Base-by-base conservation (phyloP, 2,113 vertebrate species). In the Carassius carassius region DNA sequence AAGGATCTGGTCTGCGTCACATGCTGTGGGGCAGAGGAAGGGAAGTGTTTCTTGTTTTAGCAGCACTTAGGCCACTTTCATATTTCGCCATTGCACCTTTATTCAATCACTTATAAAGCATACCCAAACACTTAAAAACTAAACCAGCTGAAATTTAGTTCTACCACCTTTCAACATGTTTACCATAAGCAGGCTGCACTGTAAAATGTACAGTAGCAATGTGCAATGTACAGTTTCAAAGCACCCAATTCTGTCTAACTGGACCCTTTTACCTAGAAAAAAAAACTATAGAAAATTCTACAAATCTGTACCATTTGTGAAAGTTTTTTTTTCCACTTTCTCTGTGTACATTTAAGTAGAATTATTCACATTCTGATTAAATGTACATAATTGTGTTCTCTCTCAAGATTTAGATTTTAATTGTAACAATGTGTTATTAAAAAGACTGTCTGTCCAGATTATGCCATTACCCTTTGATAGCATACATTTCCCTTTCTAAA, bases 1-100 rank as follows among this genome's bases (percentile, higher is more conserved):
- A 58, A 86, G 89, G 91, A 92, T 91, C 93, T 95, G 93, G 92
- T 92, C 91, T 94, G 89, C 92, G 91, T 94, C 92, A 94, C 91
- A 86, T 82, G 89, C 89, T 90, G 85, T 82, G 89, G 88, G 82
- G 88, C 58, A 67, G 83, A 82, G 54, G 74, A 83, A 78, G 74
- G 81, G 23, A 72, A 60, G 81, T 83, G 78, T 81, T 81, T 81
- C 78, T 81, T 81, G 78, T 81, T 81, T 81, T 81, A 81, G 60
- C 58, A 81, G 69, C 82, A 87, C 82, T 76, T 84, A 76, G 74
- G 82, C 41, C 85, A 81, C 74, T 60, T 74, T 85, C 77, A 76
- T 70, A 74, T 83, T 67, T 76, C 25, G 84, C 56, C 58, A 75
- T 81, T 78, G 79, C 69, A 76, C 81, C 69, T 51, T 75, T 49